Percentiles rank a stretch among this genome's conserved stretches.
Evolutionary conservation across 2,888 invertebrate species (phyloP).

Genomic region (Drosophila vallismaia): DNA sequence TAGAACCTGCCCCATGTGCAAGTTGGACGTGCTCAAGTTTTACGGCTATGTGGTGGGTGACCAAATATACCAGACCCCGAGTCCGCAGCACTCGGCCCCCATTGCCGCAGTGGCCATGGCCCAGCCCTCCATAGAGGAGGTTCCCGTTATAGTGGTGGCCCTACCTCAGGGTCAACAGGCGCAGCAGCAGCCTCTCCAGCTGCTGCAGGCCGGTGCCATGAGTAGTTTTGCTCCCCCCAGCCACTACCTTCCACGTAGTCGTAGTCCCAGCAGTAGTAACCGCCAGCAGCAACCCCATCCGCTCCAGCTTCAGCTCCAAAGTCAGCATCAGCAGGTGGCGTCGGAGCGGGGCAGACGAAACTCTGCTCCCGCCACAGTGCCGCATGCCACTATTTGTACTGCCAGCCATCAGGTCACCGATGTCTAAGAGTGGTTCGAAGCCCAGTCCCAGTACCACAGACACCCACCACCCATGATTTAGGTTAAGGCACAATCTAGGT

Average conservation of each 20-base stretch:
- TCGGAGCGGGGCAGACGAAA: conserved; percentile 62
- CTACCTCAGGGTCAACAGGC: conserved; percentile 58
- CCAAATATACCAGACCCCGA: conserved; percentile 81
- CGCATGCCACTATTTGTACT: conserved; percentile 69
- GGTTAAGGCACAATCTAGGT: background rate
- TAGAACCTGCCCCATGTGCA: conserved; percentile 98
- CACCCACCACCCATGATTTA: background rate
- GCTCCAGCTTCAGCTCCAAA: conserved; percentile 32
- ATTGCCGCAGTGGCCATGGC: conserved; percentile 30
- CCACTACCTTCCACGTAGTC: conserved; percentile 65
- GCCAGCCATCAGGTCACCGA: conserved; percentile 84
- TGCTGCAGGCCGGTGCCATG: conserved; percentile 43
- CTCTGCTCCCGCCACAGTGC: conserved; percentile 69
- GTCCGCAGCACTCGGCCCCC: conserved; percentile 72
- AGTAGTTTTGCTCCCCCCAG: conserved; percentile 72
- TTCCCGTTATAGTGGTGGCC: conserved; percentile 77
- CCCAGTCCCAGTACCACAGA: conserved; percentile 6
- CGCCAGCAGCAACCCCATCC: conserved; percentile 50
- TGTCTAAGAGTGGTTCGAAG: conserved; percentile 67
- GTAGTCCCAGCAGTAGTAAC: conserved; percentile 69
- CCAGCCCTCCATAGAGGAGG: conserved; percentile 59
- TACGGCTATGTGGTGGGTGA: conserved; percentile 93
- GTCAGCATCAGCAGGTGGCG: conserved; percentile 37
- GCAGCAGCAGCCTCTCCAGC: conserved; percentile 38
- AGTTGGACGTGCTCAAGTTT: conserved; percentile 96